Base-by-base conservation (phyloP, 2,113 vertebrate genomes). In the Vimba vimba region DNA sequence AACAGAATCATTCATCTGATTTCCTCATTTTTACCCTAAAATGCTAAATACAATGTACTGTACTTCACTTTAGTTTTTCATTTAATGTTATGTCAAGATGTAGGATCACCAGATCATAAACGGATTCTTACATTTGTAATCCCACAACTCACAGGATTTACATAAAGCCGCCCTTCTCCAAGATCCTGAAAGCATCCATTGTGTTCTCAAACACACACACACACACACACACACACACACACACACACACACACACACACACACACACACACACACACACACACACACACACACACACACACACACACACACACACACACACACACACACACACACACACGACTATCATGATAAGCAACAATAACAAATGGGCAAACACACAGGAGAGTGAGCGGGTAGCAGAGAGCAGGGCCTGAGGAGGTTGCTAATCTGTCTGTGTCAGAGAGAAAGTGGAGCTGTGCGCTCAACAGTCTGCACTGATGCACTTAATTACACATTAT, bases 341-440 rank as follows among this genome's bases (percentile, higher is more conserved):
- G 64, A 36, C 79, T 86, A 82, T 83, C 76, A 45, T 60, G 59
- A 86, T 71, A 68, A n/a, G 66, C 69, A 69, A 77, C 79, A 60
- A 68, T 86, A 84, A 88, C 83, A 87, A 88, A 90, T 88, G 57
- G 60, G 79, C 45, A 52, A 83, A 86, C 64, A 86, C 19, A 69
- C 82, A 75, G 45, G 55, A 86, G 86, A 85, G 85, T 82, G 89
- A 85, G 60, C 69, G 77, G 85, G 88, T 86, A 81, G 83, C 88
- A 86, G 76, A 77, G 88, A 87, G 88, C 88, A 88, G 25, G 85
- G 78, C 82, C 74, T 33, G 71, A 59, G 77, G 25, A 50, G 79
- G 73, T 79, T 83, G 74, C 86, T 87, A 85, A 87, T 89, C 88
- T 89, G 88, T 87, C 86, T 83, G 30, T 25, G 86, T 84, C 88